Conservation (phyloP, 2,797 vertebrate genomes). For the Coregonus suidteri region DNA sequence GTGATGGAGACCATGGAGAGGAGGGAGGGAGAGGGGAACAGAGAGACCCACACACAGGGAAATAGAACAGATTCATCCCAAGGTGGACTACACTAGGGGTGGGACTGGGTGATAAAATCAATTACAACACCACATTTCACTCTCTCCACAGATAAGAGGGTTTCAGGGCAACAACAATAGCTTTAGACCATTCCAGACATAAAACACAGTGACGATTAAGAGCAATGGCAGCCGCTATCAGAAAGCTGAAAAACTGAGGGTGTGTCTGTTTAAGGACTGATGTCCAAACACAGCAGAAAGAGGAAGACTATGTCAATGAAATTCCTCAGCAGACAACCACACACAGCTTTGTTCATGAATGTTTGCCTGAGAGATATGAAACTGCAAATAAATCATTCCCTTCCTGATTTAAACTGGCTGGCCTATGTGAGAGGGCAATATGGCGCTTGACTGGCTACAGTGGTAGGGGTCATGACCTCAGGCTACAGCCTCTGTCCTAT, state of each 20-base stretch:
- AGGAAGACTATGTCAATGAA: neutral
- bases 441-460: too few relatives aligned
- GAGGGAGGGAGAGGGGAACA: too few relatives aligned
- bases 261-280: constrained; percentile 5
- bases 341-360: neutral
- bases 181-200: neutral
- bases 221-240: neutral
- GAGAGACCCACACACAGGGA: neutral
- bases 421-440: too few relatives aligned
- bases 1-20: neutral
- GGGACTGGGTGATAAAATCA: neutral
- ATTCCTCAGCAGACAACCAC: neutral
- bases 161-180: neutral
- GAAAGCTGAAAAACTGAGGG: neutral
- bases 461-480: too few relatives aligned
- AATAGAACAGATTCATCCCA: constrained; percentile 1
- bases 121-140: neutral
- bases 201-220: neutral
- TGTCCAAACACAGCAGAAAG: neutral
- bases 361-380: too few relatives aligned
- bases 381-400: too few relatives aligned
- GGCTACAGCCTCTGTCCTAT: too few relatives aligned
- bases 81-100: neutral
- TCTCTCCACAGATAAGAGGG: neutral
- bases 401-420: too few relatives aligned